phyloP scores from a whole-genome alignment of 37 sponge, comb jelly and placozoan species.

The Tethya wilhelma region DNA sequence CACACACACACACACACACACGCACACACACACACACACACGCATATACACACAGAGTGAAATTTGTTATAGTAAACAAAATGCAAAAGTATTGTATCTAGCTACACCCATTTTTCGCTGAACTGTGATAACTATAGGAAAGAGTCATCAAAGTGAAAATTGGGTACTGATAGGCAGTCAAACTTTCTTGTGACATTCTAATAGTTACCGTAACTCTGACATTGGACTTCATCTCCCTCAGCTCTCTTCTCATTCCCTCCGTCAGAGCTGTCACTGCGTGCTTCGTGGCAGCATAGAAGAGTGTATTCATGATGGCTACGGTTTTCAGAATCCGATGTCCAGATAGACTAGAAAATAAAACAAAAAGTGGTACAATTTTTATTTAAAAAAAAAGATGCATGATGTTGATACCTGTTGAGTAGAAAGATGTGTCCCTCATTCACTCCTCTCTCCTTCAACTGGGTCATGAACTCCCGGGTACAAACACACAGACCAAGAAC shows the following conservation, averaged over 20 bases:
- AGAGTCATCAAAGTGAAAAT: too few relatives aligned
- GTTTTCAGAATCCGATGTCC: constrained; percentile 59
- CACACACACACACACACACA: too few relatives aligned
- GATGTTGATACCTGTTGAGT: constrained; percentile 68
- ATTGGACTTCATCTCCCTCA: constrained; percentile 69
- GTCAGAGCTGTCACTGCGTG: constrained; percentile 83
- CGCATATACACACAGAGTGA: too few relatives aligned
- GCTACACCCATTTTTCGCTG: too few relatives aligned
- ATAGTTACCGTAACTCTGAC: constrained; percentile 69
- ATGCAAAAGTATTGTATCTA: too few relatives aligned
- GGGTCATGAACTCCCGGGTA: constrained; percentile 75
- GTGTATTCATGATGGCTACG: neutral
- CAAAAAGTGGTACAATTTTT: neutral
- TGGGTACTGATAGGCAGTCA: neutral
- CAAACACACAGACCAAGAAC: constrained; percentile 74
- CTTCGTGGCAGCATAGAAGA: constrained; percentile 82
- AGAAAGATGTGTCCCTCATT: constrained; percentile 82
- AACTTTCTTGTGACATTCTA: neutral
- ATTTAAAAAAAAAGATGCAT: too few relatives aligned
- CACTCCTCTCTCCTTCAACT: constrained; percentile 58
- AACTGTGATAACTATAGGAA: too few relatives aligned
- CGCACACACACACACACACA: too few relatives aligned
- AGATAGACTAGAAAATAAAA: constrained; percentile 46
- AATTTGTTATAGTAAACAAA: too few relatives aligned
- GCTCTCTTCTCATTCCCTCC: constrained; percentile 75